Evolutionary conservation across 2,797 vertebrate species (phyloP).

Genomic region (Melanotaenia trifasciata): DNA sequence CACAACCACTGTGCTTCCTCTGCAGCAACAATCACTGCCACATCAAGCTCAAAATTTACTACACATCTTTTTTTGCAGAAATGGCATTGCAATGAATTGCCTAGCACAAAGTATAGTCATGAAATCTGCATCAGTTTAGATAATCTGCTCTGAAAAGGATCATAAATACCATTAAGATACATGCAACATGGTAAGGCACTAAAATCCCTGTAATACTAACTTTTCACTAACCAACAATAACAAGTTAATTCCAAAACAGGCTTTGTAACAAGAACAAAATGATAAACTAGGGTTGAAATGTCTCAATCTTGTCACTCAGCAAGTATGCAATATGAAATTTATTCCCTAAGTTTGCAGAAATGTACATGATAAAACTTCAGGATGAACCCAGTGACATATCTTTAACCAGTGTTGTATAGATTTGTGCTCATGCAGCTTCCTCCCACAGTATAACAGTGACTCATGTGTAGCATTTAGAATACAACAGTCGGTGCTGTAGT

Average conservation of each 20-base stretch:
- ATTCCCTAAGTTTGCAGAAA: not conserved
- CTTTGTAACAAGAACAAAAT: not conserved
- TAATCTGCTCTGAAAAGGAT: not conserved
- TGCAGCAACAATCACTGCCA: not conserved
- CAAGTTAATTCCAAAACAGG: not conserved
- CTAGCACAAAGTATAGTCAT: not conserved
- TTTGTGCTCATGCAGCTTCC: conserved; percentile 40
- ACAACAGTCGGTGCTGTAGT: conserved; percentile 43
- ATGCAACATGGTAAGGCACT: not conserved
- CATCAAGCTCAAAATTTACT: not conserved
- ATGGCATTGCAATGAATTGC: not conserved
- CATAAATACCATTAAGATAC: not conserved
- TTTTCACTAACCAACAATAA: not conserved
- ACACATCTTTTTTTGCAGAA: not conserved
- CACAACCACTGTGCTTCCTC: not conserved
- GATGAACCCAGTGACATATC: conserved; percentile 4
- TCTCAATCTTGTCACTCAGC: not conserved
- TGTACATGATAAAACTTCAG: not conserved
- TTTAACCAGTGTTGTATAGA: conserved; percentile 33
- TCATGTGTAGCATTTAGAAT: conserved; percentile 60
- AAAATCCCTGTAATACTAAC: not conserved
- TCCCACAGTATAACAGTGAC: conserved; percentile 61
- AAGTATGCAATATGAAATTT: not conserved
- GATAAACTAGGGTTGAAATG: not conserved
- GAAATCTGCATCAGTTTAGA: not conserved